Evolutionary conservation across 2,113 vertebrate genomes (phyloP), one percentile per base, ranked within the genome.

Genomic region (Lagopus muta): DNA sequence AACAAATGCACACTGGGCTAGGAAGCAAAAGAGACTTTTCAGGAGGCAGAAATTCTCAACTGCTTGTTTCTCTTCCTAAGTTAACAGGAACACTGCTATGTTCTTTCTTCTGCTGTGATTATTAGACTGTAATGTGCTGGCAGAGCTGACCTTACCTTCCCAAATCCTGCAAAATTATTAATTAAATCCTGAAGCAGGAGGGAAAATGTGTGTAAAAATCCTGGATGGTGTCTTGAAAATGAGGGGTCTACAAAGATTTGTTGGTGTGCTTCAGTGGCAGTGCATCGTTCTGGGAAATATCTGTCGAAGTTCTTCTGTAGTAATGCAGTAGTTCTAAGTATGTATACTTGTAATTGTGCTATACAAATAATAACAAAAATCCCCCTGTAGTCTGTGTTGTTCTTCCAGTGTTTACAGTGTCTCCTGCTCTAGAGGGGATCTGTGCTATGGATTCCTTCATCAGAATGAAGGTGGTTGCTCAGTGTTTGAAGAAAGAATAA

Each of bases 1-100:
- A 96, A 90, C 66, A 94, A 82, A 85, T 32, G 60, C 52, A 73
- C 88, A 64, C 32, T 60, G 40, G 34, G 64, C n/a, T 76, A 90
- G 42, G 80, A 47, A 89, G 87, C 50, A 71, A 72, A 74, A 89
- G 38, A 60, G 55, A 34, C 38, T 38, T 34, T 82, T 82, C 60
- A 61, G 87, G 69, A 94, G 20, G 52, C 72, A 62, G 47, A 28
- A 64, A n/a, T 70, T 91, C 32, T 65, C 67, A 77, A 5, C 47
- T 55, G 36, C n/a, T 27, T 15, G 5, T 74, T 19, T 76, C 43
- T 71, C 24, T 5, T 2, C 22, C 30, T 45, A 55, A 79, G 74
- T 71, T 60, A 79, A 73, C 3, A 20, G 65, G 65, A 69, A 36
- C 4, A 2, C 28, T 93, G 84, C 62, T 78, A 70, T 40, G 48